These are phyloP conservation scores for Casuarius casuarius DNA, from an alignment of 2,113 vertebrate genomes.

Conservation along the genomic window DNA sequence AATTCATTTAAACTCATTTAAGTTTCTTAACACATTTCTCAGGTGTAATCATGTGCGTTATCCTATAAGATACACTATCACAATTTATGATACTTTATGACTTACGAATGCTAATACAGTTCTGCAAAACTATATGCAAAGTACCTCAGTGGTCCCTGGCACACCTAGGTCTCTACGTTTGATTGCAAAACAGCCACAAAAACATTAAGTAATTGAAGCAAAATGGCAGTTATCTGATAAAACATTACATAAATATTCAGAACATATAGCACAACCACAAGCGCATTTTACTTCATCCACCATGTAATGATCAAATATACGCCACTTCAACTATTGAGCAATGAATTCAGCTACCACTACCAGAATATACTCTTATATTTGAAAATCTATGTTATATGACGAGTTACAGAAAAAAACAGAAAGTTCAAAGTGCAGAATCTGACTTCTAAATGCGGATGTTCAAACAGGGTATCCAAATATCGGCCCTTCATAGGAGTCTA, in stretches of 20 bases:
- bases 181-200: not conserved
- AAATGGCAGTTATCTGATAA: not conserved
- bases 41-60: not conserved
- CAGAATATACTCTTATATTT: not conserved
- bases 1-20: not conserved
- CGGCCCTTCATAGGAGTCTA: not conserved
- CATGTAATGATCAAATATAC: not conserved
- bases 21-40: not conserved
- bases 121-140: not conserved
- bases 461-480: not conserved
- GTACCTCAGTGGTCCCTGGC: not conserved
- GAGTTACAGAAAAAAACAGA: not conserved
- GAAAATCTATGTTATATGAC: not conserved
- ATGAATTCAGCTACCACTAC: not conserved
- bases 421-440: not conserved
- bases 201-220: not conserved
- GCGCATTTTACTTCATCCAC: not conserved
- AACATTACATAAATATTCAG: not conserved
- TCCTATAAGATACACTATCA: not conserved
- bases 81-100: not conserved
- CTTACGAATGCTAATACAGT: not conserved
- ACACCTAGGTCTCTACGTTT: not conserved
- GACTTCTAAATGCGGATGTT: not conserved
- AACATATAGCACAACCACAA: not conserved
- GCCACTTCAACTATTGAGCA: not conserved